Conservation (phyloP, 2,888 invertebrate species). For the Mimachlamys varia region DNA sequence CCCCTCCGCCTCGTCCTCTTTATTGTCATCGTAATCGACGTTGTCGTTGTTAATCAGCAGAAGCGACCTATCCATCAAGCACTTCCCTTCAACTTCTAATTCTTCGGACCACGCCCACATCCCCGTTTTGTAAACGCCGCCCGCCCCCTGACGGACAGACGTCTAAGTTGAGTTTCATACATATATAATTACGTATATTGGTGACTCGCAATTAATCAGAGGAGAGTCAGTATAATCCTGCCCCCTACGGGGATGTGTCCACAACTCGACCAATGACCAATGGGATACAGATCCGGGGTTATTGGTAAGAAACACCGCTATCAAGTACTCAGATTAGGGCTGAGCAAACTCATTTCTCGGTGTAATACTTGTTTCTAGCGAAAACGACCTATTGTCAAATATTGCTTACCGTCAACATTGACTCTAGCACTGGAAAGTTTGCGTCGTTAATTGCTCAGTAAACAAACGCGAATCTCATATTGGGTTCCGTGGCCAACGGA, state of each 20-base stretch:
- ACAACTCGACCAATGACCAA: neutral
- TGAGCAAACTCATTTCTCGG: neutral
- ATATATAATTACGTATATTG: conserved; percentile 17
- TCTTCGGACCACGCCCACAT: neutral
- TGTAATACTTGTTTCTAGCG: neutral
- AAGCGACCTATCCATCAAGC: neutral
- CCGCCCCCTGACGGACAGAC: neutral
- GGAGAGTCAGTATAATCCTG: neutral
- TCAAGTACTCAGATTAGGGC: conserved; percentile 12
- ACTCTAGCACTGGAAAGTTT: neutral
- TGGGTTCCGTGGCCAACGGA: neutral
- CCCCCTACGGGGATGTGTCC: neutral
- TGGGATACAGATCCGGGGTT: neutral
- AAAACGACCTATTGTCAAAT: conserved; percentile 22
- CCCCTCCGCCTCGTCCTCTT: too few species aligned
- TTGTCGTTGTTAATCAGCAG: neutral
- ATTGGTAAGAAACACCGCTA: neutral
- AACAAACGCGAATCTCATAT: neutral
- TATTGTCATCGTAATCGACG: neutral
- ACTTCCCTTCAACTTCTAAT: neutral
- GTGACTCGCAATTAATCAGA: neutral
- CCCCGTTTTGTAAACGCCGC: neutral
- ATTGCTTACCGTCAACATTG: neutral
- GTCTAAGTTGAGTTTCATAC: neutral
- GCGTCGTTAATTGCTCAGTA: neutral